Evolutionary conservation across 1,140 invertebrate genomes (phyloP).

Genomic region (Drosophila littoralis): DNA sequence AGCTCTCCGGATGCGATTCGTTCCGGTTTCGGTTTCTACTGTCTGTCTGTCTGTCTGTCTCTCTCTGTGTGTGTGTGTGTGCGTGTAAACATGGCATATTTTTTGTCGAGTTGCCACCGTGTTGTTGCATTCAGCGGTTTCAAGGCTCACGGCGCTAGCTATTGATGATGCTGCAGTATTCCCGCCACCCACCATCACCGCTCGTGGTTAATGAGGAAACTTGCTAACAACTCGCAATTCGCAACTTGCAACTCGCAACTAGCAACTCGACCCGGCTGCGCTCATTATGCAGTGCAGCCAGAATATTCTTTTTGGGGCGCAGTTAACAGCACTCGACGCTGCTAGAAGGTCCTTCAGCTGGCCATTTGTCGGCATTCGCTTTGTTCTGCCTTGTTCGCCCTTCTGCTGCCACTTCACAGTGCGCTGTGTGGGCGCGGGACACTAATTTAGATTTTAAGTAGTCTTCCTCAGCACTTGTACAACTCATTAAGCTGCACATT

Average conservation of each 20-base stretch:
- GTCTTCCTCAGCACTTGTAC: constrained; percentile 41
- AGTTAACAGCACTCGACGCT: constrained; percentile 34
- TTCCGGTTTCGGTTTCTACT: constrained; percentile 27
- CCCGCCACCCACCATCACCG: neutral
- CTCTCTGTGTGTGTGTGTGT: neutral
- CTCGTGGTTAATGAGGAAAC: constrained; percentile 39
- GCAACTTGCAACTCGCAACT: too few relatives aligned
- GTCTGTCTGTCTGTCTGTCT: neutral
- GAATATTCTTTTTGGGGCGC: constrained; percentile 26
- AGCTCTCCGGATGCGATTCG: constrained; percentile 34
- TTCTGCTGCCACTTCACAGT: constrained; percentile 23
- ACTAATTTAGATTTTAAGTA: constrained; percentile 74
- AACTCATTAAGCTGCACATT: constrained; percentile 70
- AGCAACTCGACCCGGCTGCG: neutral
- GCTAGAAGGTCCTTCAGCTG: constrained; percentile 29
- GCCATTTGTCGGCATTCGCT: constrained; percentile 60
- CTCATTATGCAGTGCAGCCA: constrained; percentile 44
- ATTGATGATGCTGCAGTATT: constrained; percentile 31
- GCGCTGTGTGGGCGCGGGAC: constrained; percentile 14
- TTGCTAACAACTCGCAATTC: constrained; percentile 22
- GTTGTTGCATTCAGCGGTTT: constrained; percentile 21
- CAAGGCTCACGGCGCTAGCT: constrained; percentile 18
- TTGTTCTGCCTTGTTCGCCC: constrained; percentile 31
- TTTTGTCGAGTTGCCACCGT: constrained; percentile 1
- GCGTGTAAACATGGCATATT: constrained; percentile 16